These are phyloP conservation scores for Chorisops tibialis DNA, from an alignment of 2,888 invertebrate genomes.

Conservation along the genomic window DNA sequence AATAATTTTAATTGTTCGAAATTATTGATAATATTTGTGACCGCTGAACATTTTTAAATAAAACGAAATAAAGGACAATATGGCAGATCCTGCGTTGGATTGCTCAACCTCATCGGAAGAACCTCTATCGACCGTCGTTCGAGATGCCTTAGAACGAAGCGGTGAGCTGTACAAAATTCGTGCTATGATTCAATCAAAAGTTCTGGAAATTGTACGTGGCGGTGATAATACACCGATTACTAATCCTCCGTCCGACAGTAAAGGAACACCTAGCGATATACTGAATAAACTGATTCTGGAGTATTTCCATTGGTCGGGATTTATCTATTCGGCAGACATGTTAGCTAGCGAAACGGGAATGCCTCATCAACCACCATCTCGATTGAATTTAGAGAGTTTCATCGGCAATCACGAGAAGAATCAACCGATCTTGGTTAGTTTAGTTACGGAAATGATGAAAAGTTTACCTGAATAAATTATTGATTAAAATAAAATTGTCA, in stretches of 20 bases:
- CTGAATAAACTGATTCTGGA: constrained; percentile 26
- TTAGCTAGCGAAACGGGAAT: constrained; percentile 19
- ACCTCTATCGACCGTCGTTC: not conserved
- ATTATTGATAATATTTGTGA: too few species aligned
- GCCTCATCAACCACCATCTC: not conserved
- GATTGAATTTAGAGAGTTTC: not conserved
- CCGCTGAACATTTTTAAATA: too few species aligned
- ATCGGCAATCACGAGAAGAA: constrained; percentile 5
- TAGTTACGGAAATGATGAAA: constrained; percentile 1
- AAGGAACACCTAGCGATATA: not conserved
- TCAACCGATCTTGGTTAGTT: constrained; percentile 2
- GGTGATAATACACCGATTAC: constrained; percentile 3
- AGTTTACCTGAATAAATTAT: too few species aligned
- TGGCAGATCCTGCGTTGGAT: not conserved
- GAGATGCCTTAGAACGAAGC: constrained; percentile 9
- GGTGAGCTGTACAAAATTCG: constrained; percentile 19
- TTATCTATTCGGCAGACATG: constrained; percentile 22
- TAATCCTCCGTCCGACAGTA: not conserved
- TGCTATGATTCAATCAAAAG: constrained; percentile 11
- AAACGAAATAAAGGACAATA: not conserved
- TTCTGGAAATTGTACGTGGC: constrained; percentile 17
- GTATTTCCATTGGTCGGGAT: constrained; percentile 26
- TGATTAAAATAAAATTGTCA: too few species aligned
- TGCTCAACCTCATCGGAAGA: not conserved
- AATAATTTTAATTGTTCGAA: too few species aligned